Conservation (phyloP, 2,888 invertebrate species). For the Sabellastarte sp. region DNA sequence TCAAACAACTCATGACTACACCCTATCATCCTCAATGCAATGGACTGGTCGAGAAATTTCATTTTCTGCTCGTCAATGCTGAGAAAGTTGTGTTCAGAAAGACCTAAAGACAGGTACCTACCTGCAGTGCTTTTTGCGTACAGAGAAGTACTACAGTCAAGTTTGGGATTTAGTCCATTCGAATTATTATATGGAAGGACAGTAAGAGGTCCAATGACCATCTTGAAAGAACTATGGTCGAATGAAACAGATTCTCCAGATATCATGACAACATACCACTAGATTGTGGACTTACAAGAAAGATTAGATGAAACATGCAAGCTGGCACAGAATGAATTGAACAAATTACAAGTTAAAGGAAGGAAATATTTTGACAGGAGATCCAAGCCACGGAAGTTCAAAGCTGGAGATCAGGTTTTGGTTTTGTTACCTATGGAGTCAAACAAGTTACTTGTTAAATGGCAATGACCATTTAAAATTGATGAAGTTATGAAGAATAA, state of each 20-base stretch:
- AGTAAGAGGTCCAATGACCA: neutral
- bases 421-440: neutral
- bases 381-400: neutral
- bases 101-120: slow-evolving; percentile 7
- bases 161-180: neutral
- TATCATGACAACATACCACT: neutral
- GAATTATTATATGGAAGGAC: neutral
- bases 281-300: neutral
- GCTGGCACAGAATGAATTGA: neutral
- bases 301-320: neutral
- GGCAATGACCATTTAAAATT: neutral
- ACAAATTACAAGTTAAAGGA: neutral
- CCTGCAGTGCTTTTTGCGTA: slow-evolving; percentile 4
- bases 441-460: neutral
- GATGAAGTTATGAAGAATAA: neutral
- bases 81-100: neutral
- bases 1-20: slow-evolving; percentile 17
- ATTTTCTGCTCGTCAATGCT: slow-evolving; percentile 12
- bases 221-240: neutral
- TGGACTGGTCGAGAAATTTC: slow-evolving; percentile 17
- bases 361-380: neutral
- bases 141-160: slow-evolving; percentile 5
- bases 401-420: neutral
- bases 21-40: slow-evolving; percentile 18
- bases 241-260: neutral